A percentile compares a stretch with the other conserved stretches of the same genome.
These are phyloP conservation scores for Catharus fuscescens DNA, from an alignment of 2,113 vertebrate species.

Conservation along the genomic window DNA sequence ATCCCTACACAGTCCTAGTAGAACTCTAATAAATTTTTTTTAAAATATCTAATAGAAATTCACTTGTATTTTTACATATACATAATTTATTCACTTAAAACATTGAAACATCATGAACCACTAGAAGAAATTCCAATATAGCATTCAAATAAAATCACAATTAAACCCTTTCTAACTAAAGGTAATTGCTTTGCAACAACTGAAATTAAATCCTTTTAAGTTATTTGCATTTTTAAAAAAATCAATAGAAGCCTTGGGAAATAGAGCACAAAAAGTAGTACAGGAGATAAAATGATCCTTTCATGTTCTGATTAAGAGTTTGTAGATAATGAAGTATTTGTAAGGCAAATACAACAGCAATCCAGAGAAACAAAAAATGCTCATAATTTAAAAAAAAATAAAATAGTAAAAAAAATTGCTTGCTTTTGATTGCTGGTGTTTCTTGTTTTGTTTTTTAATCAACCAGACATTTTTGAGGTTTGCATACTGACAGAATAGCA, in stretches of 20 bases:
- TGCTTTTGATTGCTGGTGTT: neutral
- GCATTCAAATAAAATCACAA: neutral
- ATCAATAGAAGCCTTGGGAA: slow-evolving; percentile 9
- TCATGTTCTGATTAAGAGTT: neutral
- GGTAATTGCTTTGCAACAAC: slow-evolving; percentile 1
- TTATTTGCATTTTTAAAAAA: neutral
- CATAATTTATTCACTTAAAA: neutral
- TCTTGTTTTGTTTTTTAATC: neutral
- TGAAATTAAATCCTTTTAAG: slow-evolving; percentile 2
- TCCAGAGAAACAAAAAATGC: neutral
- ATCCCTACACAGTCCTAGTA: neutral
- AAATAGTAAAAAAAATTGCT: neutral
- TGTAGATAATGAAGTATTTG: neutral
- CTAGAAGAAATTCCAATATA: neutral
- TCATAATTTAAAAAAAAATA: neutral
- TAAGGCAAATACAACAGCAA: neutral
- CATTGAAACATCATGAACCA: neutral
- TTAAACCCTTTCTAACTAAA: neutral
- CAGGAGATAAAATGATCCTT: slow-evolving; percentile 30
- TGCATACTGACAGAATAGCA: neutral
- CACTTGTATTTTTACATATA: neutral
- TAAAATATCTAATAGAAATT: neutral
- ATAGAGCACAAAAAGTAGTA: slow-evolving; percentile 9
- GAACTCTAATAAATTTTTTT: neutral
- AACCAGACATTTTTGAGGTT: neutral